phyloP scores from a whole-genome alignment of 2,888 invertebrate genomes.

The Pristionchus mayeri region DNA sequence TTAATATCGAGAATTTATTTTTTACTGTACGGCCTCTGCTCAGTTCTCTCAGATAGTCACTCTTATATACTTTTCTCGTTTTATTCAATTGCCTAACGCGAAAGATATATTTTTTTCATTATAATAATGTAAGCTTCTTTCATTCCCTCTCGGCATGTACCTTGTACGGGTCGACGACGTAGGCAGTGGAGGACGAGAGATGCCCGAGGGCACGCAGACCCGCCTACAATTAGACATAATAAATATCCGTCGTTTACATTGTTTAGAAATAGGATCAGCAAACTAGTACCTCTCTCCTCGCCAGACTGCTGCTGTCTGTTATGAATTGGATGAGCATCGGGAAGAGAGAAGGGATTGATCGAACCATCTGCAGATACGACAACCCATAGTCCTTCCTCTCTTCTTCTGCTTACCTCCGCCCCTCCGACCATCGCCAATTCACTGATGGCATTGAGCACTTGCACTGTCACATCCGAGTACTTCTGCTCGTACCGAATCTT shows the following conservation, averaged over 20 bases:
- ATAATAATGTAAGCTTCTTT: background rate
- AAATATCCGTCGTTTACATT: background rate
- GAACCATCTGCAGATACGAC: slow-evolving; percentile 83
- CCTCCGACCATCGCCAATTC: slow-evolving; percentile 87
- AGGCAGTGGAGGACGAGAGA: slow-evolving; percentile 94
- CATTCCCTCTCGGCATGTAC: background rate
- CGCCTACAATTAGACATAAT: slow-evolving; percentile 77
- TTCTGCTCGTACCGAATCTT: slow-evolving; percentile 65
- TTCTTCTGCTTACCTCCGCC: slow-evolving; percentile 77
- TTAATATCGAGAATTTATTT: too few species aligned
- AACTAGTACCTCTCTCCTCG: slow-evolving; percentile 90
- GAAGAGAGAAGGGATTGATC: slow-evolving; percentile 91
- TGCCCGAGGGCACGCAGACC: slow-evolving; percentile 96
- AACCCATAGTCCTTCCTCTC: too few species aligned
- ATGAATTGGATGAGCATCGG: slow-evolving; percentile 92
- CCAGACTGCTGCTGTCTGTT: slow-evolving; percentile 94
- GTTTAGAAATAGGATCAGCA: background rate
- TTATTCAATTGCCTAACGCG: too few species aligned
- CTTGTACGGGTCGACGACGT: slow-evolving; percentile 93
- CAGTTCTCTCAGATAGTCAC: too few species aligned
- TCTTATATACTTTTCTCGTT: too few species aligned
- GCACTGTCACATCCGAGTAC: slow-evolving; percentile 93
- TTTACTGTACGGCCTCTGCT: too few species aligned
- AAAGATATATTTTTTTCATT: too few species aligned
- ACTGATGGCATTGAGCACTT: slow-evolving; percentile 92